Base-by-base conservation (phyloP, 2,113 vertebrate species). In the Calyptomena viridis region DNA sequence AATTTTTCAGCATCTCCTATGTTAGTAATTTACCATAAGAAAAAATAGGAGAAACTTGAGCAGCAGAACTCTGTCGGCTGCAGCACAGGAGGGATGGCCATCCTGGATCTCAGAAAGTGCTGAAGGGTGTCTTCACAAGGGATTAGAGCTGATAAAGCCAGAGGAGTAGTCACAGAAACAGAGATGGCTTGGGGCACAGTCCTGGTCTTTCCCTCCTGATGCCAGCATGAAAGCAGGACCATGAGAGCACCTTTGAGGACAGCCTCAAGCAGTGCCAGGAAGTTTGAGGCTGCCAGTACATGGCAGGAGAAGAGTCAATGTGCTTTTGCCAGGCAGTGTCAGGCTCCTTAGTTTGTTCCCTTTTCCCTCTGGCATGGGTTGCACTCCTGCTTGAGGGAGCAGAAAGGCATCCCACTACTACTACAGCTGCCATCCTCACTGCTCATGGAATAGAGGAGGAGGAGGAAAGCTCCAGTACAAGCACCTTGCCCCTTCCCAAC, bases 11-110 rank as follows among this genome's bases (percentile, higher is more conserved):
- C 46, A 74, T 93, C 19, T 76, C 15, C 56, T 69, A 22, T 27
- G 39, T 47, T 84, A 90, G n/a, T 37, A 94, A 92, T 66, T 47
- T 69, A 56, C 56, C 21, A 18, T n/a, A 30, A 79, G 13, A 87
- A 86, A 60, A 37, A 40, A 62, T 68, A 5, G 6, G 47, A 72
- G 53, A 92, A 42, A 27, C 67, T 56, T 44, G 42, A 82, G 56
- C 12, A 49, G 14, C 67, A 69, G 53, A 69, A 55, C 19, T 72
- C 40, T 63, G 40, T n/a, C 59, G 50, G 53, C 59, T 59, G 40
- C 42, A 60, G 46, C 9, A 0, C n/a, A 72, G 67, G 68, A 60
- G 42, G 30, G 47, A 9, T 1, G 4, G 53, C 53, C 11, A 6
- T 68, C 47, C 33, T 75, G 59, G 59, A 28, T 56, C 17, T 63